phyloP scores from a whole-genome alignment of 2,797 vertebrate species.

The Paratrypauchen microcephalus region DNA sequence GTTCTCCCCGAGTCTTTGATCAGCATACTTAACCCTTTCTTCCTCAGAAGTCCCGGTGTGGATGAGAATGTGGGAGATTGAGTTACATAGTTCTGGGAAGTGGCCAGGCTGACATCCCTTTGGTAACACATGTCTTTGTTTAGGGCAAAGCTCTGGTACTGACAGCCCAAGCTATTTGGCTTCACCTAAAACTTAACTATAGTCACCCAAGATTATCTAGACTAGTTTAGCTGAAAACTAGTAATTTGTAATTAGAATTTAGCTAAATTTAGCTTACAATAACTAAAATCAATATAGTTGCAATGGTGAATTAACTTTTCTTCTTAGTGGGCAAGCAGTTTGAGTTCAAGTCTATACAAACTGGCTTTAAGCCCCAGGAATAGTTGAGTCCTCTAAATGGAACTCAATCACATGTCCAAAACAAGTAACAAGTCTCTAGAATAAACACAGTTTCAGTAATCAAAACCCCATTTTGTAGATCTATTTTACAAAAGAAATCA shows the following conservation, averaged over 20 bases:
- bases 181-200: conserved; percentile 41
- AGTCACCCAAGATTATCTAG: conserved; percentile 37
- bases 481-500: not conserved
- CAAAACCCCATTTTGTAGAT: not conserved
- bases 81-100: conserved; percentile 69
- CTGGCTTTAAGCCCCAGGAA: not conserved
- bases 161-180: conserved; percentile 47
- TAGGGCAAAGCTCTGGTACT: conserved; percentile 66
- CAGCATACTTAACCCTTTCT: conserved; percentile 71
- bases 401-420: not conserved
- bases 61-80: conserved; percentile 69
- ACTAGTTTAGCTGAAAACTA: conserved; percentile 14
- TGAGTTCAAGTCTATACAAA: not conserved
- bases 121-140: conserved; percentile 80
- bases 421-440: not conserved
- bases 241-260: not conserved
- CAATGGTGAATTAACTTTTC: not conserved
- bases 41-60: conserved; percentile 49
- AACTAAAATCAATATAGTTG: not conserved
- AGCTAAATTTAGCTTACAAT: not conserved
- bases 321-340: not conserved
- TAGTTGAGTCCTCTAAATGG: not conserved
- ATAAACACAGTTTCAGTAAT: not conserved
- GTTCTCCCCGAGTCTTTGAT: conserved; percentile 66
- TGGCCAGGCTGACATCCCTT: conserved; percentile 65